Evolutionary conservation across 2,888 invertebrate species (phyloP).

Genomic region (Pharmacophagus antenor): DNA sequence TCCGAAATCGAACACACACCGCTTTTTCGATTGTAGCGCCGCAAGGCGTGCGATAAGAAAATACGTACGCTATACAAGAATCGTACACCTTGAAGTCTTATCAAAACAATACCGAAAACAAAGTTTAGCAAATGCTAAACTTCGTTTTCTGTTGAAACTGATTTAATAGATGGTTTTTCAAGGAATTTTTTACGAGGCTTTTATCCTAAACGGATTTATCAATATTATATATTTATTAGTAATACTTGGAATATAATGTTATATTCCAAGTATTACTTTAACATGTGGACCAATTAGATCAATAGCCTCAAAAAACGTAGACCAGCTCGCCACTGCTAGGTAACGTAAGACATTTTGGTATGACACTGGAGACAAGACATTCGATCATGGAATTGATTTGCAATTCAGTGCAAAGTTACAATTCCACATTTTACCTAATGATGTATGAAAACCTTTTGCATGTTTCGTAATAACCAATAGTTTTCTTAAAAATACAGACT

Average conservation of each 20-base stretch:
- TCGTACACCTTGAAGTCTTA: slow-evolving; percentile 56
- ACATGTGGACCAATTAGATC: neutral
- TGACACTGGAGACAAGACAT: neutral
- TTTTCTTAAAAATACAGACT: neutral
- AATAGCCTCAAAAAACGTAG: neutral
- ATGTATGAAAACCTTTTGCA: neutral
- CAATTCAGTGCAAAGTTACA: neutral
- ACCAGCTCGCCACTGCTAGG: neutral
- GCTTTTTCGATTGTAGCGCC: slow-evolving; percentile 16
- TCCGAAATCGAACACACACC: neutral
- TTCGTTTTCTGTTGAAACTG: slow-evolving; percentile 44
- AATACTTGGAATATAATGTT: too few relatives aligned
- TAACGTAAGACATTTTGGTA: neutral
- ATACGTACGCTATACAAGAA: slow-evolving; percentile 29
- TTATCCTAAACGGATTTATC: too few relatives aligned
- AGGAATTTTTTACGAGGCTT: neutral
- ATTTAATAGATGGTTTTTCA: slow-evolving; percentile 37
- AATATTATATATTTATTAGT: too few relatives aligned
- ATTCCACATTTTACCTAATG: neutral
- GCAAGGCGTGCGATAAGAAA: slow-evolving; percentile 32
- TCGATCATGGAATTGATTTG: neutral
- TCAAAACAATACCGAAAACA: slow-evolving; percentile 64
- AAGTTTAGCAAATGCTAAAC: slow-evolving; percentile 50
- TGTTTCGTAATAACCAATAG: neutral
- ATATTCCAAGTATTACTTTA: neutral